Base-by-base conservation (phyloP, 2,113 vertebrate genomes). In the Suncus etruscus region DNA sequence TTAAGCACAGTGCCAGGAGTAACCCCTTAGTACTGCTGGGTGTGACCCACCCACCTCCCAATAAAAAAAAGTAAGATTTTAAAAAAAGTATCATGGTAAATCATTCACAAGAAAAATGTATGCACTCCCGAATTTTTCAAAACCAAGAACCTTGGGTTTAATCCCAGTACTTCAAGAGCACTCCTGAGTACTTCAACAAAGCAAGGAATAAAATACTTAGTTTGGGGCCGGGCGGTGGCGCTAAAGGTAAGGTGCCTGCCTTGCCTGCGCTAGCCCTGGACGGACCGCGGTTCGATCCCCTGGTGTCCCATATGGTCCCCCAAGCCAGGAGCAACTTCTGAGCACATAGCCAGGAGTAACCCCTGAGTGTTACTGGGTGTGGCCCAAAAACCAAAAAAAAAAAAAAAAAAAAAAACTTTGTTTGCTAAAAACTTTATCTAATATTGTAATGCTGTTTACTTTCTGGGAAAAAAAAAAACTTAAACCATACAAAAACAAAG, bases 331-430 rank as follows among this genome's bases (percentile, higher is more conserved):
- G n/a, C n/a, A n/a, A n/a, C n/a, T n/a, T n/a, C n/a, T n/a, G n/a
- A n/a, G n/a, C n/a, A n/a, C n/a, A n/a, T n/a, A n/a, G n/a, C n/a
- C 16, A 15, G 69, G 16, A 31, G n/a, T 11, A n/a, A n/a, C n/a
- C n/a, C n/a, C 11, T n/a, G 66, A 12, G 27, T 14, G n/a, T 15
- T 32, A 7, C 29, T 15, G 10, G 68, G 29, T 69, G 11, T n/a
- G 10, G 29, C 29, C n/a, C 29, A 69, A 9, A 69, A 69, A 69
- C 16, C 29, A 31, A 4, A 3, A 31, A 70, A 70, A 31, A 31
- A 15, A 70, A n/a, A n/a, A n/a, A n/a, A n/a, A 77, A 14, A 92
- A 96, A 93, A 75, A 54, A 12, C 3, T 80, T n/a, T n/a, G 18
- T 65, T 73, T 8, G 31, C 50, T 84, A 89, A 91, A 91, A 87